These are phyloP conservation scores for Mallateleia sp. DNA, from an alignment of 2,888 invertebrate species.

Conservation along the genomic window DNA sequence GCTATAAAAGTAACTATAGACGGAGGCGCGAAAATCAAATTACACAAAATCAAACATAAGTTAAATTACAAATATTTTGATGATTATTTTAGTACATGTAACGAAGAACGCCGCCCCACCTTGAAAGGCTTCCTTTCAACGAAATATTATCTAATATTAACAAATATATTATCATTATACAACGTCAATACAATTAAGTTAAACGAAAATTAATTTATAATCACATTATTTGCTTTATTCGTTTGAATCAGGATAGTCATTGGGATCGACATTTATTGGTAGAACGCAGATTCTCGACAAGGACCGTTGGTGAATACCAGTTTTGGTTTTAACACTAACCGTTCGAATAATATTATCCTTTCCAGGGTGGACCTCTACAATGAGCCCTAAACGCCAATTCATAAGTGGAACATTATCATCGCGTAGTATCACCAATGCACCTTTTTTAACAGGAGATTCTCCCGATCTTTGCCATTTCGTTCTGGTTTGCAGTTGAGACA, in stretches of 20 bases:
- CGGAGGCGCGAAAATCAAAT: too few species aligned
- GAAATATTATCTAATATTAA: too few species aligned
- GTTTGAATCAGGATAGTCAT: not conserved
- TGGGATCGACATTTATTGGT: too few species aligned
- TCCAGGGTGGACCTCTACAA: constrained; percentile 19
- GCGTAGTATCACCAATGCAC: constrained; percentile 9
- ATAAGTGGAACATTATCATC: constrained; percentile 26
- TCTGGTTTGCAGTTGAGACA: constrained; percentile 8
- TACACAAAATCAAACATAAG: too few species aligned
- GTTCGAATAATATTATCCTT: not conserved
- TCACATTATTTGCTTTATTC: too few species aligned
- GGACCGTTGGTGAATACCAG: constrained; percentile 9
- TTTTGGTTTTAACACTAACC: constrained; percentile 4
- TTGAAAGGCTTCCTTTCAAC: constrained; percentile 14
- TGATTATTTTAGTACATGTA: too few species aligned
- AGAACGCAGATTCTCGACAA: constrained; percentile 10
- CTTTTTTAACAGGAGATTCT: constrained; percentile 2
- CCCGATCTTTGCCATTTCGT: not conserved
- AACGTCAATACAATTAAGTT: too few species aligned
- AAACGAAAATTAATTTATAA: too few species aligned
- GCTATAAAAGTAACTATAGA: too few species aligned
- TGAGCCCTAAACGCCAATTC: constrained; percentile 14
- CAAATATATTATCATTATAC: too few species aligned
- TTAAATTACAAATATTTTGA: too few species aligned
- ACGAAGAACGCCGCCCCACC: constrained; percentile 7